Conservation (phyloP, 2,797 vertebrate species). For the Furcifer pardalis region DNA sequence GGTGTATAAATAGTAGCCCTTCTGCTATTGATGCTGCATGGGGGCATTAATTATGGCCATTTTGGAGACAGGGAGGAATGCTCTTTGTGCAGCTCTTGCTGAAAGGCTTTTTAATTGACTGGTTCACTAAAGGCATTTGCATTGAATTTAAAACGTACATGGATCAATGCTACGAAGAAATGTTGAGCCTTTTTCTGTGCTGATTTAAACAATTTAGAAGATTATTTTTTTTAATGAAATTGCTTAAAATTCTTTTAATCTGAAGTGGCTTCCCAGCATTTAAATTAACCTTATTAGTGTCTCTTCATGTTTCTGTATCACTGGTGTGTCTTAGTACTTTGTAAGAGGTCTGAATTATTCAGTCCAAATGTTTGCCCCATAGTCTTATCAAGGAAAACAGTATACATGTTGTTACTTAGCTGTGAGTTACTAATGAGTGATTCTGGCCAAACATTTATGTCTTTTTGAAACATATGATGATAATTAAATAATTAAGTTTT, state of each 20-base stretch:
- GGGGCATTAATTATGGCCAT: neutral
- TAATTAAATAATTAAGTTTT: neutral
- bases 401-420: neutral
- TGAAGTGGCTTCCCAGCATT: neutral
- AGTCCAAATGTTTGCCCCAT: neutral
- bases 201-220: conserved; percentile 4
- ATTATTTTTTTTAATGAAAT: neutral
- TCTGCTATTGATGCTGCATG: neutral
- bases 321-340: neutral
- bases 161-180: neutral
- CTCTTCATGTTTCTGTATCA: neutral
- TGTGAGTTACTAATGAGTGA: neutral
- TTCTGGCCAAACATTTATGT: too few species aligned
- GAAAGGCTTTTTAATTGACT: neutral
- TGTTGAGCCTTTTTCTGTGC: neutral
- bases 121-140: neutral
- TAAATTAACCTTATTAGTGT: neutral
- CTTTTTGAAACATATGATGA: neutral
- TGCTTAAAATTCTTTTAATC: neutral
- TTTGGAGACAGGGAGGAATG: neutral
- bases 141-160: conserved; percentile 7
- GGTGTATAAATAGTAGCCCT: neutral
- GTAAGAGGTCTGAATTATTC: neutral
- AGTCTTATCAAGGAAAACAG: neutral
- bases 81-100: neutral